Conservation (phyloP, 2,797 vertebrate species). For the Cynopterus sphinx region DNA sequence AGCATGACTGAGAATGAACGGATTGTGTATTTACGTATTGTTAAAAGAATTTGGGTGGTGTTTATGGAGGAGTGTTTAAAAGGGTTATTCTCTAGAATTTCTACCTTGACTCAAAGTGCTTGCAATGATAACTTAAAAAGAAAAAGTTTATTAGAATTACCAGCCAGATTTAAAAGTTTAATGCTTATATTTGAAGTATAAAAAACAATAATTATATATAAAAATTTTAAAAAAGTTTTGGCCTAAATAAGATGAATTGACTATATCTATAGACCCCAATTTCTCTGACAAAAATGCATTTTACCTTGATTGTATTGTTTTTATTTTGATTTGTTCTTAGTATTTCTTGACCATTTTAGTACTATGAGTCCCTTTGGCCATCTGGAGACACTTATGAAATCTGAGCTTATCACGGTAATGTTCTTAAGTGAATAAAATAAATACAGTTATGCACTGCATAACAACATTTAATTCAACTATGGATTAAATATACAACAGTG, state of each 20-base stretch:
- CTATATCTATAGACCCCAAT: not conserved
- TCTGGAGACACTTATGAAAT: not conserved
- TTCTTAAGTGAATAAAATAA: conserved; percentile 3
- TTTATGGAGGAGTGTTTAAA: not conserved
- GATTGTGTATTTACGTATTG: not conserved
- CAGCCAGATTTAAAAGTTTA: not conserved
- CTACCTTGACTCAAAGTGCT: not conserved
- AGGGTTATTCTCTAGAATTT: not conserved
- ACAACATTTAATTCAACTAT: not conserved
- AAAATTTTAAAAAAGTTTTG: not conserved
- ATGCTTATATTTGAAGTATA: not conserved
- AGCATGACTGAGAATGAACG: not conserved
- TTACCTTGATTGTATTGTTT: not conserved
- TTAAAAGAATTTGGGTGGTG: not conserved
- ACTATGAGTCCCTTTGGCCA: not conserved
- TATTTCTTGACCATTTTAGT: not conserved
- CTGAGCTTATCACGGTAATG: not conserved
- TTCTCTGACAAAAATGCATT: not conserved
- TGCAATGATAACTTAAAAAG: not conserved
- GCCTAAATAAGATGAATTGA: not conserved
- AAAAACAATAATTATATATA: not conserved
- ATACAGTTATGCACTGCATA: not conserved
- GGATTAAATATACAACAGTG: not conserved
- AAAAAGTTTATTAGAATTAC: not conserved
- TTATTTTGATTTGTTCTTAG: not conserved